Conservation (phyloP, 92 coral and sea anemone species). For the Isaurus tuberculatus region DNA sequence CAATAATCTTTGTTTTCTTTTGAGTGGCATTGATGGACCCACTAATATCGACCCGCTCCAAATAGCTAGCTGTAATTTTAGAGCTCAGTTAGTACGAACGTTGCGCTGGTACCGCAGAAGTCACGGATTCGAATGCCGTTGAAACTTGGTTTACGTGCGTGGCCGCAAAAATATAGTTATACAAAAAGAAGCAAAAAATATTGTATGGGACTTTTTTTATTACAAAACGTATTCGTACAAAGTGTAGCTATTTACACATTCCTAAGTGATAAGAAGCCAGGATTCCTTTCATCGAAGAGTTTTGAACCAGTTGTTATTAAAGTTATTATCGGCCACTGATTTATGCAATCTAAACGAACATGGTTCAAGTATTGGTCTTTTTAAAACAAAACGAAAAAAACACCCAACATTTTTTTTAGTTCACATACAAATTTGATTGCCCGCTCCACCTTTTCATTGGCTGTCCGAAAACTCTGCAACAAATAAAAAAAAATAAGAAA, state of each 20-base stretch:
- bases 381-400: neutral
- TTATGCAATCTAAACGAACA: neutral
- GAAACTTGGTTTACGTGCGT: too few species aligned
- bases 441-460: constrained; percentile 66
- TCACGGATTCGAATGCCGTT: too few species aligned
- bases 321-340: neutral
- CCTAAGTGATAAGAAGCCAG: neutral
- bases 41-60: too few species aligned
- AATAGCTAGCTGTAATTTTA: too few species aligned
- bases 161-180: too few species aligned
- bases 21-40: too few species aligned
- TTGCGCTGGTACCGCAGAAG: too few species aligned
- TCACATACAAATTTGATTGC: constrained; percentile 13
- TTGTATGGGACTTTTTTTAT: neutral
- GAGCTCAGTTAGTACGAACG: too few species aligned
- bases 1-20: too few species aligned
- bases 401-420: neutral
- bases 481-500: neutral
- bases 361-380: too few species aligned
- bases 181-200: too few species aligned
- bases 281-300: neutral
- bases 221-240: constrained; percentile 10
- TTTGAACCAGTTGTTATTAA: neutral
- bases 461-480: constrained; percentile 72
- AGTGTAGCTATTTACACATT: neutral